A percentile compares a stretch with the other conserved stretches of the same genome.
Evolutionary conservation across 2,888 invertebrate genomes (phyloP).

Genomic region (Hirtodrosophila confusa): DNA sequence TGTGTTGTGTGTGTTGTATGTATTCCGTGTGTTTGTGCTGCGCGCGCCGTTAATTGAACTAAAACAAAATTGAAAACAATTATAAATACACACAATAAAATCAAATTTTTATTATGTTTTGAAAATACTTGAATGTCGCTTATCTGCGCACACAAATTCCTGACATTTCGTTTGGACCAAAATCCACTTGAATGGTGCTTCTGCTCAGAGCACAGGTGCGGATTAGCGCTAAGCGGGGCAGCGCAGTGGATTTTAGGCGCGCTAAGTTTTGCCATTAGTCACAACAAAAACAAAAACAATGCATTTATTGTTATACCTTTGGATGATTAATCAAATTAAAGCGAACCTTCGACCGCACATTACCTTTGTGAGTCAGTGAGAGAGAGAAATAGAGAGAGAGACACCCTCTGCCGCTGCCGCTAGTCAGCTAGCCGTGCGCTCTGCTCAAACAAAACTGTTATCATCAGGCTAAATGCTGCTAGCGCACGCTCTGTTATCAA

Average conservation of each 20-base stretch:
- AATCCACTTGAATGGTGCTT: constrained; percentile 60
- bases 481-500: constrained; percentile 51
- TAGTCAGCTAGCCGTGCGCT: constrained; percentile 9
- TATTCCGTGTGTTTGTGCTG: constrained; percentile 48
- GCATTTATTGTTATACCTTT: constrained; percentile 9
- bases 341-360: constrained; percentile 40
- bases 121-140: constrained; percentile 74
- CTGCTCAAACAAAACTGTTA: constrained; percentile 52
- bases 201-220: constrained; percentile 51
- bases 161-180: constrained; percentile 41
- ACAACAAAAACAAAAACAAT: constrained; percentile 15
- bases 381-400: not conserved
- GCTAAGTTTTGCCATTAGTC: constrained; percentile 41
- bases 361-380: constrained; percentile 41
- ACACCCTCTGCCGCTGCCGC: not conserved
- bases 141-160: constrained; percentile 43
- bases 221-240: constrained; percentile 18
- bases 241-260: constrained; percentile 1
- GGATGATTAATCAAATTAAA: constrained; percentile 52
- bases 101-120: constrained; percentile 74
- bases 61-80: constrained; percentile 62
- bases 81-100: constrained; percentile 77
- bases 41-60: constrained; percentile 75
- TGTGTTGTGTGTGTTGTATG: constrained; percentile 36
- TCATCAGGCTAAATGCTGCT: constrained; percentile 41